Evolutionary conservation across 2,113 vertebrate species (phyloP).

Genomic region (Mustelus asterias): DNA sequence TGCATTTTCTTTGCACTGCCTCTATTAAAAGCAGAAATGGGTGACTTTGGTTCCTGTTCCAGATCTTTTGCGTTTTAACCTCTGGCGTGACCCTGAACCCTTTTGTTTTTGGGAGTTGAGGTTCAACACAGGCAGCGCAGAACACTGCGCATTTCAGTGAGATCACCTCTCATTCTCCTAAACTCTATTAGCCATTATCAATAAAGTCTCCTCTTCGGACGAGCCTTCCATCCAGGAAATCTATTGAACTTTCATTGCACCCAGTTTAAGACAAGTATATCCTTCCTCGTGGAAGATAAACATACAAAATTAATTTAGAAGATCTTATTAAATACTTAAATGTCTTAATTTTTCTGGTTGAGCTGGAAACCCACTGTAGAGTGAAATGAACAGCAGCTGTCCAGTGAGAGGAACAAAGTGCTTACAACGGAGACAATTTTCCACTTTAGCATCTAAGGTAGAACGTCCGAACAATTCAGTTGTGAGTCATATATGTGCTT

Average conservation of each 20-base stretch:
- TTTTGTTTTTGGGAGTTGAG: background rate
- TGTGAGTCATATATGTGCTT: too few species aligned
- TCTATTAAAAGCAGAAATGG: background rate
- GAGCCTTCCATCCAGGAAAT: background rate
- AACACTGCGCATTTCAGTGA: background rate
- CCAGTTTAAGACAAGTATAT: background rate
- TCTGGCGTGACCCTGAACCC: background rate
- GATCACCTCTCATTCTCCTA: background rate
- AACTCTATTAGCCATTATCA: background rate
- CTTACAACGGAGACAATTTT: background rate
- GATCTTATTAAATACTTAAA: background rate
- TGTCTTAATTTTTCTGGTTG: background rate
- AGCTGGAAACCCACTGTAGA: background rate
- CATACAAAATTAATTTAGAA: background rate
- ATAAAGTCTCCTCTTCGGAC: background rate
- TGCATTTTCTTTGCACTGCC: background rate
- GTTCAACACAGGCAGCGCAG: background rate
- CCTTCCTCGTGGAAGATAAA: background rate
- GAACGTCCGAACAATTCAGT: background rate
- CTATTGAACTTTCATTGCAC: background rate
- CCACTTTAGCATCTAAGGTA: background rate
- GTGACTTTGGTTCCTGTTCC: background rate
- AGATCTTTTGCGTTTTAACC: background rate
- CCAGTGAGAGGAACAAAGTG: background rate
- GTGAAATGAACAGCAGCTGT: background rate